phyloP scores from a whole-genome alignment of 2,113 vertebrate genomes.

The Oreochromis niloticus region DNA sequence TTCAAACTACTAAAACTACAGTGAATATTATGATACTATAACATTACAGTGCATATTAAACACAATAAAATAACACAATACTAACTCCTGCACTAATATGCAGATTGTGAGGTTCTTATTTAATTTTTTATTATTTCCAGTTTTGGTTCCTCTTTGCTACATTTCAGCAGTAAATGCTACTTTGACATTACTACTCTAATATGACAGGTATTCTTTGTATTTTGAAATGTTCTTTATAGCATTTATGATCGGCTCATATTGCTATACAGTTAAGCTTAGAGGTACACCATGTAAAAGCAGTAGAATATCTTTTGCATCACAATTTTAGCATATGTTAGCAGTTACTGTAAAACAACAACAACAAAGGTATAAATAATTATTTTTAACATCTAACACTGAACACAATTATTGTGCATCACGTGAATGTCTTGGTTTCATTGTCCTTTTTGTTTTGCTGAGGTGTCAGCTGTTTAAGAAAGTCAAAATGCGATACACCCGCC shows the following conservation, averaged over 20 bases:
- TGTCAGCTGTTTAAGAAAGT: not conserved
- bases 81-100: not conserved
- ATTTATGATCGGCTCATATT: not conserved
- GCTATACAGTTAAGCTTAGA: not conserved
- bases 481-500: accelerated
- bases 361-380: not conserved
- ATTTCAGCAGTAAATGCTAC: not conserved
- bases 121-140: not conserved
- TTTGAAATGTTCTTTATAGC: not conserved
- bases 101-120: not conserved
- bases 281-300: not conserved
- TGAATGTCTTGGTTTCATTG: too few relatives aligned
- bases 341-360: not conserved
- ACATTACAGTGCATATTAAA: not conserved
- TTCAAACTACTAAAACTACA: not conserved
- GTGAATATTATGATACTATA: not conserved
- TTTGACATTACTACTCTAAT: not conserved
- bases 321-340: not conserved
- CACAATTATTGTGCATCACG: not conserved
- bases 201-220: not conserved
- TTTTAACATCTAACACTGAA: not conserved
- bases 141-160: not conserved
- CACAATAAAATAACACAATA: not conserved
- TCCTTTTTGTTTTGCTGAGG: not conserved
- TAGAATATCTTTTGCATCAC: not conserved